Evolutionary conservation across 2,888 invertebrate species (phyloP), one percentile per base, ranked within the genome.

Genomic region (Lutraria lutraria): DNA sequence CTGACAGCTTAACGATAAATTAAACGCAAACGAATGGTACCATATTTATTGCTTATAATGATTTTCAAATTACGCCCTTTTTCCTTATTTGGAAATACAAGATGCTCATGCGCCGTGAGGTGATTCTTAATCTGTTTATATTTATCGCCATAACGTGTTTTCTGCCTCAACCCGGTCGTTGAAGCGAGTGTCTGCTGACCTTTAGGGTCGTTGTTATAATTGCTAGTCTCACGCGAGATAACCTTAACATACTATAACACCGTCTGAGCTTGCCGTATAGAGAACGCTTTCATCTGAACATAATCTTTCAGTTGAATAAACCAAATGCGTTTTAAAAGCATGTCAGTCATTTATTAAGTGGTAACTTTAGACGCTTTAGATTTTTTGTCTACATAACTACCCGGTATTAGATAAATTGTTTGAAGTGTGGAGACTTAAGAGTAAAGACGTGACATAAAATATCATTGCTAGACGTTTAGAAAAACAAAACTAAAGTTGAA

Each of bases 261-360:
- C 76, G 34, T 31, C 19, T n/a, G 31, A 34, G 34, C 34, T 31
- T 31, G 13, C 10, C 31, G 29, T 76, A 76, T 15, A 34, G 76
- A 76, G 43, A 31, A 76, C 25, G 29, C 76, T 76, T 34, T 76
- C 29, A 34, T 76, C 76, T 76, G 76, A 31, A 34, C 31, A 76
- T 76, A 76, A 76, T 76, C 76, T 16, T 16, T 34, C 76, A 19
- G 31, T 76, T 76, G 76, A 34, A 76, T 76, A 76, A 76, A 43
- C 31, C 76, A 76, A 76, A 15, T 76, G 76, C 76, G 31, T 31
- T 34, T 76, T 34, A 16, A 76, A 76, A 31, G 76, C 76, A 76
- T 29, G 76, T 76, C 76, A 76, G 76, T 76, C 29, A 76, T 76
- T 76, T 76, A 76, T 76, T 31, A 76, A 76, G 31, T 76, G 29